Base-by-base conservation (phyloP, 2,113 vertebrate genomes). In the Perca flavescens region DNA sequence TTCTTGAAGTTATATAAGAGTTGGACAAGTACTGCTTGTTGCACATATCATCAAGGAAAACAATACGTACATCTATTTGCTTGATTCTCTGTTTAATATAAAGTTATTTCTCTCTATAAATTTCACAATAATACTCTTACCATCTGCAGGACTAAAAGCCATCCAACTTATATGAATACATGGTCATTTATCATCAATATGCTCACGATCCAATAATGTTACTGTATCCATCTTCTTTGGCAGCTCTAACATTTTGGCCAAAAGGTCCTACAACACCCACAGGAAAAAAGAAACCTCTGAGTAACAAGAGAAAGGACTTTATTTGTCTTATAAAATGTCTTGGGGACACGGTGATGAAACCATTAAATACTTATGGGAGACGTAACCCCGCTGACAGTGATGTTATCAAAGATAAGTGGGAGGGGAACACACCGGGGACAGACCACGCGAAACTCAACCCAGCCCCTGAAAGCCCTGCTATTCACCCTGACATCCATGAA, bases 251-350 rank as follows among this genome's bases (percentile, higher is more conserved):
- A 54, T 28, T 71, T 79, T 79, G 66, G 74, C 86, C 69, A 73
- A 65, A 69, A 67, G 17, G 61, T 85, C 67, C 22, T 21, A 62
- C 76, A 88, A 67, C 16, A 79, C 64, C 58, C 76, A 60, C 25
- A 83, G 65, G 74, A 75, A 87, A 88, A 83, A 61, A 70, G 25
- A 87, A 87, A 85, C 72, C 61, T 82, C 61, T 70, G 49, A 72
- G 88, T 90, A 89, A 90, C 49, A 77, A 82, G 84, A 88, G 83
- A 86, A 83, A 80, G 46, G 70, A 85, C 82, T 92, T 93, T 93
- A 90, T 91, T 93, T 91, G 85, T 86, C 71, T 89, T 87, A 71
- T 90, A 78, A 90, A 91, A 91, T 83, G 83, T 90, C 79, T 82
- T n/a, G 28, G 84, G 85, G 80, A 92, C 81, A 86, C 9, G 34